These are phyloP conservation scores for Drosophila parvula DNA, from an alignment of 1,140 invertebrate genomes.

Conservation along the genomic window DNA sequence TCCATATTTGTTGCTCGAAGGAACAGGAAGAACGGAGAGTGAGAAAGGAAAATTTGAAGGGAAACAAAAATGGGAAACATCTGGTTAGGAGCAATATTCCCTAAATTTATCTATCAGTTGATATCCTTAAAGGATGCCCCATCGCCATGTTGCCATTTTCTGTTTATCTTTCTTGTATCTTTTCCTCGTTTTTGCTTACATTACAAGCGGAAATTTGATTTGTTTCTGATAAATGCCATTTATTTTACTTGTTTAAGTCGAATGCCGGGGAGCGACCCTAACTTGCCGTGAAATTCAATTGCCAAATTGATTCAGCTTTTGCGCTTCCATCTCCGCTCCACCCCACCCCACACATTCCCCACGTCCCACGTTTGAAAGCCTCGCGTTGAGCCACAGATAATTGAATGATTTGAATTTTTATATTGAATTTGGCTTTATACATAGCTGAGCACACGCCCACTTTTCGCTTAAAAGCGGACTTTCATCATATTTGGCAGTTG, in stretches of 20 bases:
- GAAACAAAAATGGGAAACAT: conserved; percentile 1
- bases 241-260: conserved; percentile 79
- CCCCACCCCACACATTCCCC: not conserved
- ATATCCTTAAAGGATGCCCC: conserved; percentile 18
- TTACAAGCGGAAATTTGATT: conserved; percentile 79
- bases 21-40: not conserved
- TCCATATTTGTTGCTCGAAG: not conserved
- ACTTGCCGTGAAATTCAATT: conserved; percentile 75
- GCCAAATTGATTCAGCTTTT: conserved; percentile 81
- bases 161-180: conserved; percentile 56
- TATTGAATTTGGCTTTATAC: conserved; percentile 74
- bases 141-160: conserved; percentile 6
- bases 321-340: conserved; percentile 1
- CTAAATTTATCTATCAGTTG: conserved; percentile 5
- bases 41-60: not conserved
- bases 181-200: conserved; percentile 50
- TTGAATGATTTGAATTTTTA: conserved; percentile 83
- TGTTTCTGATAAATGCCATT: conserved; percentile 79
- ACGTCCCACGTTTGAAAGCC: not conserved
- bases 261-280: conserved; percentile 10
- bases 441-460: conserved; percentile 48
- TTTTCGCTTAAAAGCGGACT: conserved; percentile 20
- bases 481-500: conserved; percentile 60
- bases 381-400: conserved; percentile 75
- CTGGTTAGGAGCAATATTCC: conserved; percentile 18